Percentiles rank a stretch among this genome's conserved stretches.
phyloP scores from a whole-genome alignment of 2,113 vertebrate genomes.

The Ophiodon elongatus region DNA sequence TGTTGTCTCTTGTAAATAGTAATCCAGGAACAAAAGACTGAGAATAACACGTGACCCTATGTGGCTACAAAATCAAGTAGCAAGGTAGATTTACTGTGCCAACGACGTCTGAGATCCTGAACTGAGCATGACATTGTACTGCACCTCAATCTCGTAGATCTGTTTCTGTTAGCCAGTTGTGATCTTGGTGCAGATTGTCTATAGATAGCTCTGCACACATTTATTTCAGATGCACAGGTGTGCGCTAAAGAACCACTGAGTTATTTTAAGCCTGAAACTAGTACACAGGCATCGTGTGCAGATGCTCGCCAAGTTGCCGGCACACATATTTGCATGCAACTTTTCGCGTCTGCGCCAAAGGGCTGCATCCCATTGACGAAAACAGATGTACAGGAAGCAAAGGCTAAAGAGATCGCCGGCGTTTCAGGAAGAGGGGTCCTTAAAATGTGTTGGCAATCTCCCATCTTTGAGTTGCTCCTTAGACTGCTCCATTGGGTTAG shows the following conservation, averaged over 20 bases:
- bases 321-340: neutral
- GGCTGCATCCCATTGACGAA: neutral
- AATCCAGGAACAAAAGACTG: neutral
- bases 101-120: neutral
- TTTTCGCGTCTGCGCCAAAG: neutral
- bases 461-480: neutral
- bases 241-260: neutral
- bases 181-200: neutral
- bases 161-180: neutral
- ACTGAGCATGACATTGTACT: neutral
- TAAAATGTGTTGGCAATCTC: neutral
- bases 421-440: neutral
- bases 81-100: neutral
- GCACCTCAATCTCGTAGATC: neutral
- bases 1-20: neutral
- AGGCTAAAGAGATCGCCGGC: neutral
- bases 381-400: no score
- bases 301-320: neutral
- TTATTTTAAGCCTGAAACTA: conserved; percentile 19
- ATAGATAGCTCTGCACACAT: neutral
- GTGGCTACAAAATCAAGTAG: neutral
- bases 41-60: neutral
- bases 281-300: neutral
- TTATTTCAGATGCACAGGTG: conserved; percentile 5
- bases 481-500: neutral